Percentiles rank a stretch among this genome's conserved stretches.
These are phyloP conservation scores for Myrmecobius fasciatus DNA, from an alignment of 2,113 vertebrate species.

Conservation along the genomic window DNA sequence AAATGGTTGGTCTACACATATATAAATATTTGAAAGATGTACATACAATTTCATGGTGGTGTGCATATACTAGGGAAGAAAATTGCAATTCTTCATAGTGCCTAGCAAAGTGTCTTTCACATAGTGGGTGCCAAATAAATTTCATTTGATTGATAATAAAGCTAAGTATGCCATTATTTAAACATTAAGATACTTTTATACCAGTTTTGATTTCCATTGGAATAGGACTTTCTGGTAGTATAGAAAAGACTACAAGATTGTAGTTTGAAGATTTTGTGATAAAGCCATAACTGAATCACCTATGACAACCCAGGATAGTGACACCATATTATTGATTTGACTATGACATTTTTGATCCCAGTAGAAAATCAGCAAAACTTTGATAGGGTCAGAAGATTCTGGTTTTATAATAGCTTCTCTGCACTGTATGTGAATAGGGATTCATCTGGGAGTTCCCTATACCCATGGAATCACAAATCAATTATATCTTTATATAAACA, in stretches of 20 bases:
- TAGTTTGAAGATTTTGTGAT: neutral
- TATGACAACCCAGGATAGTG: neutral
- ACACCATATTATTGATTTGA: neutral
- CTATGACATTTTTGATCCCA: neutral
- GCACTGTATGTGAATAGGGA: neutral
- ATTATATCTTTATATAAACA: neutral
- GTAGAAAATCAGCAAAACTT: neutral
- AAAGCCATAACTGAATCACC: neutral
- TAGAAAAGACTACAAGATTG: neutral
- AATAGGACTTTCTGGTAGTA: neutral
- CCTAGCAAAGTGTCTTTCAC: neutral
- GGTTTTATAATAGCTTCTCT: neutral
- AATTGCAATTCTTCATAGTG: neutral
- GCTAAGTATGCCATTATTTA: neutral
- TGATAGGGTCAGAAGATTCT: neutral
- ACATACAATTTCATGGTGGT: neutral
- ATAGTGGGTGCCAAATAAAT: neutral
- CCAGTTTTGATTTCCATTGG: constrained; percentile 2
- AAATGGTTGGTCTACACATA: neutral
- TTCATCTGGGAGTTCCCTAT: neutral
- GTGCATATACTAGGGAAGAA: neutral
- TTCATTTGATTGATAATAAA: constrained; percentile 12
- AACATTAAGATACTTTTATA: neutral
- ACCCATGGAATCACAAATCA: no score
- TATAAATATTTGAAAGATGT: neutral